Percentiles rank a stretch among this genome's conserved stretches.
Conservation (phyloP, 2,113 vertebrate genomes). For the Pteronura brasiliensis region DNA sequence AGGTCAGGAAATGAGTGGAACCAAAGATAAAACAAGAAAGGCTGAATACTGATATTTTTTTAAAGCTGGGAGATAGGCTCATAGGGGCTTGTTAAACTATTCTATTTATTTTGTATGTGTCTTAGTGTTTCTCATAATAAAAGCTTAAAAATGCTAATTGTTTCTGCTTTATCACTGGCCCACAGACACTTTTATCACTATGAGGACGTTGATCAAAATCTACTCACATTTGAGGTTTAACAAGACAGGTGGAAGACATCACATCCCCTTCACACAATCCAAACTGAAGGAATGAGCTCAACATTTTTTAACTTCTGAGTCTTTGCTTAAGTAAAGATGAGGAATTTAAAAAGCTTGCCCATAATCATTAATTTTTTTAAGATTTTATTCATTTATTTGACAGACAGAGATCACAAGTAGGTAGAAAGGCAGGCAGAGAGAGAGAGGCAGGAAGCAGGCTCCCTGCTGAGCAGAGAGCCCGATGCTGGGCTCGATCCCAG, state of each 20-base stretch:
- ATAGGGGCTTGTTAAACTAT: not conserved
- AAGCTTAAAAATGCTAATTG: not conserved
- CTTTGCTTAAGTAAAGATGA: not conserved
- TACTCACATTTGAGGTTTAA: constrained; percentile 7
- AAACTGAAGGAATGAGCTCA: not conserved
- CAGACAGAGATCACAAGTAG: too few relatives aligned
- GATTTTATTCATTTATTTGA: too few relatives aligned
- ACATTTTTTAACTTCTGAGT: not conserved
- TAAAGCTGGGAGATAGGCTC: not conserved
- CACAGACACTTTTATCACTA: not conserved
- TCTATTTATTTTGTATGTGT: not conserved
- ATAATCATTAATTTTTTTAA: not conserved
- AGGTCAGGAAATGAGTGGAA: not conserved
- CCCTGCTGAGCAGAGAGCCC: too few relatives aligned
- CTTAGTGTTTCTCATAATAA: constrained; percentile 3
- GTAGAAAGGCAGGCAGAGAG: too few relatives aligned
- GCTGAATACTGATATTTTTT: not conserved
- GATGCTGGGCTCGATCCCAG: too few relatives aligned
- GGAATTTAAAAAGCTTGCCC: not conserved
- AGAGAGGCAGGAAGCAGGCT: too few relatives aligned
- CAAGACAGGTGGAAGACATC: not conserved
- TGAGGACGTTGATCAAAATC: constrained; percentile 10
- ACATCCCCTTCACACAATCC: not conserved
- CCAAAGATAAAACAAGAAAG: not conserved
- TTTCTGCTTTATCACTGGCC: not conserved